Evolutionary conservation across 1,140 invertebrate species (phyloP).

Genomic region (Macrocentrus cingulum): DNA sequence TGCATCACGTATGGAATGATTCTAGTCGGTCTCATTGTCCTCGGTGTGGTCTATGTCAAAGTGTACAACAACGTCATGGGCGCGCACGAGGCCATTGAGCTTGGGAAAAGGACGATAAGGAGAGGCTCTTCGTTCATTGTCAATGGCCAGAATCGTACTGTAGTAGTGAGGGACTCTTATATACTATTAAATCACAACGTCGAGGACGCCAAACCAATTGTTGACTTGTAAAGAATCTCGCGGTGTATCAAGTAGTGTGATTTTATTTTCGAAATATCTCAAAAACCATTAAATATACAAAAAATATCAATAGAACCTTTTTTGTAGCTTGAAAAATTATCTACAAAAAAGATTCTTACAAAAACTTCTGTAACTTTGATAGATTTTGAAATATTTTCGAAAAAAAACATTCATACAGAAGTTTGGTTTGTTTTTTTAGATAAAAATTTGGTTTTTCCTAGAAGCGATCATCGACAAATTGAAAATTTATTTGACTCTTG

Average conservation of each 20-base stretch:
- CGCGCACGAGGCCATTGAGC: constrained; percentile 74
- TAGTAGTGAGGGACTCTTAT: constrained; percentile 66
- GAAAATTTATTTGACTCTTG: too few relatives aligned
- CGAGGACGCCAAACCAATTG: constrained; percentile 32
- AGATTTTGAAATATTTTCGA: too few relatives aligned
- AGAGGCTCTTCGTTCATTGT: constrained; percentile 71
- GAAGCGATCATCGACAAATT: too few relatives aligned
- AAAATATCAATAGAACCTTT: too few relatives aligned
- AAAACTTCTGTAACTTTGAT: too few relatives aligned
- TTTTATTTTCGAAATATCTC: too few relatives aligned
- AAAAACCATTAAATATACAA: too few relatives aligned
- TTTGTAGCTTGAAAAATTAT: too few relatives aligned
- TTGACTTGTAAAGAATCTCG: constrained; percentile 4
- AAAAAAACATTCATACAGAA: too few relatives aligned
- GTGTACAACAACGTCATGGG: constrained; percentile 76
- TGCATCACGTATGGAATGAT: constrained; percentile 72
- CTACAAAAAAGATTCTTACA: too few relatives aligned
- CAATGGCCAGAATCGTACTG: constrained; percentile 68
- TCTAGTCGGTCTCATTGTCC: constrained; percentile 65
- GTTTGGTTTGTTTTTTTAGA: too few relatives aligned
- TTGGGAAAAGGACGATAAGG: constrained; percentile 70
- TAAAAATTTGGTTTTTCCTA: too few relatives aligned
- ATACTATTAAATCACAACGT: constrained; percentile 56
- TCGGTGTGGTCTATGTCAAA: constrained; percentile 68
- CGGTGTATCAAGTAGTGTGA: background rate